Base-by-base conservation (phyloP, 2,797 vertebrate genomes). In the Myripristis jacobus region DNA sequence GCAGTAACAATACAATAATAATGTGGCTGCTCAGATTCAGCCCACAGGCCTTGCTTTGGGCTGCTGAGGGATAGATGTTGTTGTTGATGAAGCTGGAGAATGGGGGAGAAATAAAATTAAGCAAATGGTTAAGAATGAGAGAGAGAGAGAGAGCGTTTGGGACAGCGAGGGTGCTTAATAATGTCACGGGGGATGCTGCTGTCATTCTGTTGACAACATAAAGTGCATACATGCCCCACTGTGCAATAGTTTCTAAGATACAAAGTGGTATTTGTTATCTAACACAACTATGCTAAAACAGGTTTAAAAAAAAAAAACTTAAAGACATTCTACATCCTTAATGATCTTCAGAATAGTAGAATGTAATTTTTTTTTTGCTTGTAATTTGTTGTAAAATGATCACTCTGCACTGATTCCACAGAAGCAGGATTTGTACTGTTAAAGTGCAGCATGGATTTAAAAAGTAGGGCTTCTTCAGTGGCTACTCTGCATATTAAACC, bases 41-140 rank as follows among this genome's bases (percentile, higher is more conserved):
- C 78, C 81, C 58, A 29, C 16, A 7, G 74, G 84, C 75, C 59
- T 66, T 0, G 70, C 81, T 83, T 76, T 4, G 72, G 80, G 84
- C 82, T 59, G 68, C 51, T 24, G 59, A 43, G 53, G 55, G 50
- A 66, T 67, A n/a, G 44, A 15, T 48, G 6, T 53, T 41, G 48
- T 36, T 36, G 34, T 75, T 75, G 73, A 71, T 65, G 76, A 64
- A 73, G 68, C 46, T 66, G 48, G 78, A 70, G 63, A 70, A 63
- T 10, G 54, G 1, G 6, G 66, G 67, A 54, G 66, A 71, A 34
- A 75, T 44, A 36, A 79, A 81, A 81, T 36, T 53, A 58, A 38
- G 24, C 46, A 78, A 79, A 54, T 1, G 0, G 29, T 62, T 75
- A 64, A 77, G 63, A 24, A 29, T 1, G 29, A 22, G 41, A 34